These are phyloP conservation scores for Epicampocera succincta DNA, from an alignment of 2,888 invertebrate genomes.

Conservation along the genomic window DNA sequence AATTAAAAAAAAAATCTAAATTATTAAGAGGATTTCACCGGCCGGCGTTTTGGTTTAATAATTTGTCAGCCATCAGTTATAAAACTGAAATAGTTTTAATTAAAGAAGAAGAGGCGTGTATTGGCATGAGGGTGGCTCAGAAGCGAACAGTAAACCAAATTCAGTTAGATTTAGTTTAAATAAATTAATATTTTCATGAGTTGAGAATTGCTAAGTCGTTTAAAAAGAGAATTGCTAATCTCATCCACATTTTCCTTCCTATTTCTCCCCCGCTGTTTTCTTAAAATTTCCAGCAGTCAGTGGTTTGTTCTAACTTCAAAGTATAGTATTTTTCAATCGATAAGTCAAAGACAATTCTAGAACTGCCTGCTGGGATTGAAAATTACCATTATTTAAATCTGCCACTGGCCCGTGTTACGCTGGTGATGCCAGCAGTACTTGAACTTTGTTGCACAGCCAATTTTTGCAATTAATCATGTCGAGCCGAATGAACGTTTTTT, in stretches of 20 bases:
- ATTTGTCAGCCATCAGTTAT: conserved; percentile 25
- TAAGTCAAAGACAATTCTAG: too few species aligned
- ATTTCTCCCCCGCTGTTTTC: too few species aligned
- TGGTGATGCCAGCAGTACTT: not conserved
- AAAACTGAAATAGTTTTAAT: conserved; percentile 13
- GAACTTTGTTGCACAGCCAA: conserved; percentile 1
- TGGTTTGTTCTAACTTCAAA: too few species aligned
- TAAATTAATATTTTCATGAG: too few species aligned
- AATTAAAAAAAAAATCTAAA: not conserved
- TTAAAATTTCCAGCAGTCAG: too few species aligned
- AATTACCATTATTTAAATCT: not conserved
- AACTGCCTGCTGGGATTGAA: not conserved
- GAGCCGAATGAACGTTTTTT: not conserved
- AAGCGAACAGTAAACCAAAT: too few species aligned
- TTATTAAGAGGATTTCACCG: conserved; percentile 38
- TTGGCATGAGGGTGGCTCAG: not conserved
- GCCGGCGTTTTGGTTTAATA: conserved; percentile 41
- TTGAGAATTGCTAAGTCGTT: too few species aligned
- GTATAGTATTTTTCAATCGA: too few species aligned
- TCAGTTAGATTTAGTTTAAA: too few species aligned
- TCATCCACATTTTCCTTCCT: too few species aligned
- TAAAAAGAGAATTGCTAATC: too few species aligned
- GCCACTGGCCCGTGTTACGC: not conserved
- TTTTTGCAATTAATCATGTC: conserved; percentile 42
- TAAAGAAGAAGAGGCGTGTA: not conserved